phyloP scores from a whole-genome alignment of 2,888 invertebrate genomes.

The Linnaemya tessellans region DNA sequence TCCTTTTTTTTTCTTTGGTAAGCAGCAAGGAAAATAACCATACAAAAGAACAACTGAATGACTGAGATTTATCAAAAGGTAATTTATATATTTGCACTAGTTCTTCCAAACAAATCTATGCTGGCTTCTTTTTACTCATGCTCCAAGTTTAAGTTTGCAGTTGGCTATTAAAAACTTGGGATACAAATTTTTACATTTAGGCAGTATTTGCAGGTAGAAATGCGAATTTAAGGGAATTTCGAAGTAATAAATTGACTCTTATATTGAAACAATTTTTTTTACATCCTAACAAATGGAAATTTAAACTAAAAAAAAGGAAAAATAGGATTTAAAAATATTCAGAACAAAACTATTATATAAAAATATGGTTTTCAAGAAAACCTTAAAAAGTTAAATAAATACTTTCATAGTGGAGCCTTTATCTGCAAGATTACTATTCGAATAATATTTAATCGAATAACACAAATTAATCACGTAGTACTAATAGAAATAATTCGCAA shows the following conservation, averaged over 20 bases:
- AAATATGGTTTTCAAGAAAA: too few species aligned
- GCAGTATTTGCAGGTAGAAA: neutral
- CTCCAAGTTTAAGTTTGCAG: neutral
- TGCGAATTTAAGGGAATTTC: conserved; percentile 76
- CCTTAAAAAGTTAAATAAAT: too few species aligned
- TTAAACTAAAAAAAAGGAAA: too few species aligned
- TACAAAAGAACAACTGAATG: conserved; percentile 73
- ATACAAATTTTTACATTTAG: conserved; percentile 62
- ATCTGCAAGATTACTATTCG: neutral
- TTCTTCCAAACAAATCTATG: conserved; percentile 23
- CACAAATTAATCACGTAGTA: too few species aligned
- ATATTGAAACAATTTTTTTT: conserved; percentile 51
- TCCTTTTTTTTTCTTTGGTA: neutral
- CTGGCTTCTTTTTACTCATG: conserved; percentile 5
- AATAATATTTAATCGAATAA: too few species aligned
- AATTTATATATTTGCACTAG: conserved; percentile 80
- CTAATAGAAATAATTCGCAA: too few species aligned
- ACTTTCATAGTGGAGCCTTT: too few species aligned
- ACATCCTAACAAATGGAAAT: neutral
- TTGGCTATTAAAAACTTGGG: conserved; percentile 67
- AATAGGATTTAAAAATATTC: too few species aligned
- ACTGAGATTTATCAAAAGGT: conserved; percentile 84
- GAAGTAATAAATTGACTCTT: conserved; percentile 80
- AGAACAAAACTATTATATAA: too few species aligned
- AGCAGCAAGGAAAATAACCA: conserved; percentile 60